Percentiles rank a stretch among this genome's conserved stretches.
These are phyloP conservation scores for Hydropsyche betteni DNA, from an alignment of 2,888 invertebrate species.

Conservation along the genomic window DNA sequence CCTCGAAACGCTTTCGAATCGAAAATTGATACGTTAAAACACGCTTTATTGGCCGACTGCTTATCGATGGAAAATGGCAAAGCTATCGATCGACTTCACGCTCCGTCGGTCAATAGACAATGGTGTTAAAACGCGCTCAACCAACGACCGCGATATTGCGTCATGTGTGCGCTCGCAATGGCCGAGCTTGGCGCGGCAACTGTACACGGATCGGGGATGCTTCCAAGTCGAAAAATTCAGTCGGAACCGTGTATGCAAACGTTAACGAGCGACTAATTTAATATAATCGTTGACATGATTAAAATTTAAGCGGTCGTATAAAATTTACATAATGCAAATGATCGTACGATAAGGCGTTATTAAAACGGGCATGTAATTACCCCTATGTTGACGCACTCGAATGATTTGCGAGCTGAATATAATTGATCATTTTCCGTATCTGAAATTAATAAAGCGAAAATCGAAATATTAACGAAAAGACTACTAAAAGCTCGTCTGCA, in stretches of 20 bases:
- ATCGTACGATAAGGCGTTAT: neutral
- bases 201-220: neutral
- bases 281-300: neutral
- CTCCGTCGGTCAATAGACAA: neutral
- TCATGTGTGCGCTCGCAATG: neutral
- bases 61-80: neutral
- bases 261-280: neutral
- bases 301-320: neutral
- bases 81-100: constrained; percentile 4
- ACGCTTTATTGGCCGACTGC: neutral
- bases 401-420: constrained; percentile 7
- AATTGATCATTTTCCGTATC: neutral
- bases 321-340: constrained; percentile 3
- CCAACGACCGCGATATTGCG: constrained; percentile 10
- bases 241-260: no score
- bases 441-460: neutral
- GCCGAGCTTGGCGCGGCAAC: no score
- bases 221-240: neutral
- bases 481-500: no score
- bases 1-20: neutral
- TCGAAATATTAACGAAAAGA: neutral
- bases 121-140: constrained; percentile 11
- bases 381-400: constrained; percentile 16
- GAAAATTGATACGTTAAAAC: neutral
- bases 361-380: constrained; percentile 2